Evolutionary conservation across 2,888 invertebrate species (phyloP).

Genomic region (Iphiclides podalirius): DNA sequence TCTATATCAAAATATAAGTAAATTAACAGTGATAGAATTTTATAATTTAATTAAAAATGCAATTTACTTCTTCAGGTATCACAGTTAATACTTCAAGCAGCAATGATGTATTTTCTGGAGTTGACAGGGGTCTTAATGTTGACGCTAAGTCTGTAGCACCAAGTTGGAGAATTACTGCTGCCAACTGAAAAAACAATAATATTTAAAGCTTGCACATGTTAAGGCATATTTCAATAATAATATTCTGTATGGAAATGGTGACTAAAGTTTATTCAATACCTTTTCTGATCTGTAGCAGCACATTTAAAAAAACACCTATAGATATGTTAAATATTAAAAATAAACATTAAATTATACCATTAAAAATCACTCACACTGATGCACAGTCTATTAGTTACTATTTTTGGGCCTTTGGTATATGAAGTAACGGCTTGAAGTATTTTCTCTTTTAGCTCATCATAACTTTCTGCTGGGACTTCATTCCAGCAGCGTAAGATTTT

Average conservation of each 20-base stretch:
- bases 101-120: conserved; percentile 64
- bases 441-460: conserved; percentile 87
- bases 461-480: conserved; percentile 90
- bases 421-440: conserved; percentile 88
- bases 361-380: conserved; percentile 89
- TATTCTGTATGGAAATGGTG: too few relatives aligned
- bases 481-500: conserved; percentile 94
- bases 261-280: too few relatives aligned
- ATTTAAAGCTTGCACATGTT: too few relatives aligned
- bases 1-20: background rate
- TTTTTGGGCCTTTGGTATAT: conserved; percentile 90
- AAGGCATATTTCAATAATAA: too few relatives aligned
- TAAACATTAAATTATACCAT: too few relatives aligned
- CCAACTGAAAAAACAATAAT: conserved; percentile 82
- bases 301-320: too few relatives aligned
- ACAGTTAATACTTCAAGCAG: conserved; percentile 91
- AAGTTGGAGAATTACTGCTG: conserved; percentile 89
- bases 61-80: conserved; percentile 91
- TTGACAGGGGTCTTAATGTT: conserved; percentile 83
- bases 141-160: conserved; percentile 86
- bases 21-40: too few relatives aligned
- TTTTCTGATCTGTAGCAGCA: too few relatives aligned
- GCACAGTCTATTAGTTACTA: conserved; percentile 92
- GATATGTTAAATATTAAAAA: background rate
- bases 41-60: too few relatives aligned